Evolutionary conservation across 2,113 vertebrate species (phyloP).

Genomic region (Podilymbus podiceps): DNA sequence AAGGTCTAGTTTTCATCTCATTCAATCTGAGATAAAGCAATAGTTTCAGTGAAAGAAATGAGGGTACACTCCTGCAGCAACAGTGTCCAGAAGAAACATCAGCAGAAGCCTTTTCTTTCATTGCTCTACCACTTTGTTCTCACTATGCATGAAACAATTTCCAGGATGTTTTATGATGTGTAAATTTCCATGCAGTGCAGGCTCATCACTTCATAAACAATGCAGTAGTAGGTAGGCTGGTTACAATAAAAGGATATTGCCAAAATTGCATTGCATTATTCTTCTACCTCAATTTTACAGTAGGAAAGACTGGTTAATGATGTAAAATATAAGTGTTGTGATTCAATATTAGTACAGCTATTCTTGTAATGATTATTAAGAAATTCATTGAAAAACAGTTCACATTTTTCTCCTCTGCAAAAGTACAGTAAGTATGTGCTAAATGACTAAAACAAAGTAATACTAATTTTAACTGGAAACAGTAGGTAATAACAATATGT

Average conservation of each 20-base stretch:
- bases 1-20: neutral
- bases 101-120: neutral
- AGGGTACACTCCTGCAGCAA: neutral
- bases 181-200: neutral
- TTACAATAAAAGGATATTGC: neutral
- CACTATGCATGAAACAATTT: neutral
- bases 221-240: neutral
- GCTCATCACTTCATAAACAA: slow-evolving; percentile 30
- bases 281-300: slow-evolving; percentile 6
- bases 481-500: neutral
- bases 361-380: slow-evolving; percentile 7
- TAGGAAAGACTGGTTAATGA: slow-evolving; percentile 27
- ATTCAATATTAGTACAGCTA: slow-evolving; percentile 24
- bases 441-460: neutral
- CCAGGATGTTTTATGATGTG: neutral
- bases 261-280: neutral
- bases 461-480: neutral
- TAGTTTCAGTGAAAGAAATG: neutral
- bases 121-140: neutral
- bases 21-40: neutral
- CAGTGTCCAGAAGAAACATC: neutral
- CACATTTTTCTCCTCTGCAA: neutral
- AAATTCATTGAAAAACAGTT: neutral
- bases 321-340: slow-evolving; percentile 20
- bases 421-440: rapidly evolving